These are phyloP conservation scores for Pelosia muscerda DNA, from an alignment of 2,888 invertebrate genomes.

Conservation along the genomic window DNA sequence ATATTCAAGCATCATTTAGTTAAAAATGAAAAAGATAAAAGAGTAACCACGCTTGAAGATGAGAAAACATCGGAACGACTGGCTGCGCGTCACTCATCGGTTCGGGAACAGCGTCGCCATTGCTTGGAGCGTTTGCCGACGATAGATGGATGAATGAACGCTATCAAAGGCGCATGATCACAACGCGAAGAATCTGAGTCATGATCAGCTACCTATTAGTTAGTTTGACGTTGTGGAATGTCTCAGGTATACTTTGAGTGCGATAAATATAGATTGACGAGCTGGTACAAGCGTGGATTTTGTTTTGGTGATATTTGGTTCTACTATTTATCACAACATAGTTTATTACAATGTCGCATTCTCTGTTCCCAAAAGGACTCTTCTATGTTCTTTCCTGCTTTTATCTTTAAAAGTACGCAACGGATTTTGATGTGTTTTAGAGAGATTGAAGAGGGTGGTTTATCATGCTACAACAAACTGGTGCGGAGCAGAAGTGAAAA, in stretches of 20 bases:
- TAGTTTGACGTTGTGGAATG: conserved; percentile 19
- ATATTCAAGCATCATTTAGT: conserved; percentile 26
- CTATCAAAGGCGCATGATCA: conserved; percentile 50
- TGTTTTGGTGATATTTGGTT: too few species aligned
- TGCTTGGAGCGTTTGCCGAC: conserved; percentile 51
- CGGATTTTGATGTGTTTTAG: too few species aligned
- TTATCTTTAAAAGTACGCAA: too few species aligned
- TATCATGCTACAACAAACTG: too few species aligned
- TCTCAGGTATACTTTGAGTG: conserved; percentile 19
- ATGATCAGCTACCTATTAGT: conserved; percentile 31
- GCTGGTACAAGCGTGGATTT: not conserved
- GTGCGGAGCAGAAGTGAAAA: too few species aligned
- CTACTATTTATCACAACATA: too few species aligned
- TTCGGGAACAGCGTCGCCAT: conserved; percentile 46
- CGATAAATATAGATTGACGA: not conserved
- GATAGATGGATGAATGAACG: conserved; percentile 78
- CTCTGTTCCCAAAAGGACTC: too few species aligned
- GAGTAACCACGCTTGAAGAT: conserved; percentile 45
- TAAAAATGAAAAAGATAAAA: conserved; percentile 47
- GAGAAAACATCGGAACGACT: conserved; percentile 48
- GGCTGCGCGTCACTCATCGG: conserved; percentile 59
- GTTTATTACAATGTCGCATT: too few species aligned
- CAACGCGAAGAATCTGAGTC: conserved; percentile 52
- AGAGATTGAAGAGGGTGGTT: too few species aligned
- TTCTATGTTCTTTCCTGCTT: too few species aligned